Evolutionary conservation across 2,113 vertebrate species (phyloP).

Genomic region (Vidua chalybeata): DNA sequence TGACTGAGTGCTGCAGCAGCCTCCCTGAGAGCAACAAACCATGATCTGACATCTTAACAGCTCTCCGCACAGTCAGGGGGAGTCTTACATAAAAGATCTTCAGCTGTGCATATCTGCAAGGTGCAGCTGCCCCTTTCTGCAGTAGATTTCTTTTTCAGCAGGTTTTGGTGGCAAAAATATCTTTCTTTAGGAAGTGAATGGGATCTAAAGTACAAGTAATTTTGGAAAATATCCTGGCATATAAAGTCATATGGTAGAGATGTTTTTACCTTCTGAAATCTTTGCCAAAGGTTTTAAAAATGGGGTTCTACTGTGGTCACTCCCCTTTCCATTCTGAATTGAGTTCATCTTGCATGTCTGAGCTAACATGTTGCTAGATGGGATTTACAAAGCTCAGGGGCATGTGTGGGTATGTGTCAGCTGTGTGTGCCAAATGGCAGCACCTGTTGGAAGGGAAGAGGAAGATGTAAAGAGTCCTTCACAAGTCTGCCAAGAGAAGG

Average conservation of each 20-base stretch:
- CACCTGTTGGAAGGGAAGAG: not conserved
- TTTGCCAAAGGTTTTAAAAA: not conserved
- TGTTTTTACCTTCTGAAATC: not conserved
- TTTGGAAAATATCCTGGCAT: not conserved
- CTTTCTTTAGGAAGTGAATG: not conserved
- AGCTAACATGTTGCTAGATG: not conserved
- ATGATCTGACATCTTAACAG: conserved; percentile 64
- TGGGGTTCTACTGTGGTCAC: not conserved
- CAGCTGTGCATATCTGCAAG: conserved; percentile 17
- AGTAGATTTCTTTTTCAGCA: not conserved
- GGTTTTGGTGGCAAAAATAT: not conserved
- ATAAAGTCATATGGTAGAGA: not conserved
- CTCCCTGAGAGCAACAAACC: conserved; percentile 55
- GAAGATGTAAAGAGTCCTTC: not conserved
- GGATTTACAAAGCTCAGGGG: not conserved
- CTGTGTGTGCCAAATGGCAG: not conserved
- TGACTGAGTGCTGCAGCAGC: conserved; percentile 42
- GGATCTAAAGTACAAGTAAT: not conserved
- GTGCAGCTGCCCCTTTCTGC: conserved; percentile 24
- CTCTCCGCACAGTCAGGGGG: conserved; percentile 33
- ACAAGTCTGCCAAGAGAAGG: not conserved
- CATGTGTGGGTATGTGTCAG: not conserved
- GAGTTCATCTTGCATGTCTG: not conserved
- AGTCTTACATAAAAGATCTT: conserved; percentile 51
- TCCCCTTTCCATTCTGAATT: not conserved